A percentile compares a stretch with the other conserved stretches of the same genome.
These are phyloP conservation scores for Drusus annulatus DNA, from an alignment of 1,140 invertebrate species.

Conservation along the genomic window DNA sequence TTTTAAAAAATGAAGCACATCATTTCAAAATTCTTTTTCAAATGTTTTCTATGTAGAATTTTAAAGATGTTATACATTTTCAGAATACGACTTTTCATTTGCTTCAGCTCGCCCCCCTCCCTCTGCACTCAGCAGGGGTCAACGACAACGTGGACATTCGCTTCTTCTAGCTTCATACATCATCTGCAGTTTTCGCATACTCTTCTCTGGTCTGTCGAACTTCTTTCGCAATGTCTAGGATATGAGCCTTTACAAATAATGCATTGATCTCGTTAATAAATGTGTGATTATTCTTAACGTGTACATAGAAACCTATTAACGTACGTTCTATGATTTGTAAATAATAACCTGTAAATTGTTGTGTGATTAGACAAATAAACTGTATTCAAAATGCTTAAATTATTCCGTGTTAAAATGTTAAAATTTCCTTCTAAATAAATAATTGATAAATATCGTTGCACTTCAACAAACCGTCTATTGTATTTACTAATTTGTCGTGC, in stretches of 20 bases:
- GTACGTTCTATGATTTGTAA: neutral
- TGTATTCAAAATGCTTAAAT: neutral
- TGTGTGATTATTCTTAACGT: too few species aligned
- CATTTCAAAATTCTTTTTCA: too few species aligned
- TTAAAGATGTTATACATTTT: slow-evolving; percentile 19
- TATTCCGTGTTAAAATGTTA: too few species aligned
- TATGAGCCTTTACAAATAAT: neutral
- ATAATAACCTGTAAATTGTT: neutral
- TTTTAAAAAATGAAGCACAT: too few species aligned
- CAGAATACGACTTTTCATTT: slow-evolving; percentile 55
- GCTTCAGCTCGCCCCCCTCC: slow-evolving; percentile 55
- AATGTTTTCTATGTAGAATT: too few species aligned
- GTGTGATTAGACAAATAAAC: slow-evolving; percentile 20
- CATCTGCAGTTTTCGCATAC: neutral
- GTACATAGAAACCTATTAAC: neutral
- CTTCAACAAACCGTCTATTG: too few species aligned
- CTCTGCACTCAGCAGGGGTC: slow-evolving; percentile 49
- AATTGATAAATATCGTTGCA: too few species aligned
- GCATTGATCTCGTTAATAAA: too few species aligned
- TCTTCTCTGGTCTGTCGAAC: neutral
- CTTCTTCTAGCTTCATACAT: neutral
- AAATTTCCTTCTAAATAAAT: too few species aligned
- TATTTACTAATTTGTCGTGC: too few species aligned
- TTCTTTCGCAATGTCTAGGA: neutral
- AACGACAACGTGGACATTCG: neutral